Evolutionary conservation across 2,797 vertebrate genomes (phyloP), one percentile per base, ranked within the genome.

Genomic region (Carapus acus): DNA sequence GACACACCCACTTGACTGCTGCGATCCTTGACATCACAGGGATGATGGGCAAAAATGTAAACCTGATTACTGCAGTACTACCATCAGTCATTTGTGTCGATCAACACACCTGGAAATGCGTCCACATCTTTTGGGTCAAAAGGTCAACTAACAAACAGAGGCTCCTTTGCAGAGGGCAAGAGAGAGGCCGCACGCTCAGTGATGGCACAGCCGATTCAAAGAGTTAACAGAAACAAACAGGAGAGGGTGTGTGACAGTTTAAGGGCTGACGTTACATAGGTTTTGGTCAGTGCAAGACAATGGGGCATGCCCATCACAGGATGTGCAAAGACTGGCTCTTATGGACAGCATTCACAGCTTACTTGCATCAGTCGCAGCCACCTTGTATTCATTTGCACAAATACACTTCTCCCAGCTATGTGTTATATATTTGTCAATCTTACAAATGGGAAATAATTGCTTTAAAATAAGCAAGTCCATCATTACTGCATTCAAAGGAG

Each of bases 231-330:
- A 54, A 13, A 43, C 13, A 14, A 40, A 42, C 41, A 15, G 21
- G 43, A 39, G 19, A 40, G 51, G 43, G 42, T 7, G 42, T 37
- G 24, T 31, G 47, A 43, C 36, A 38, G 58, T 48, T 56, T 61
- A 46, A 41, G 49, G 69, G 37, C 11, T 64, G 65, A 20, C 64
- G 54, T 43, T 49, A 58, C 44, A 71, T 24, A 51, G 48, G 56
- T 58, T 42, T 77, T 79, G 78, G 79, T 78, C 69, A 76, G 63
- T 17, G 44, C 67, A 62, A 54, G 45, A 68, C 56, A 67, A 67
- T 54, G 73, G 55, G 34, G 58, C 51, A 59, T 33, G 22, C 7
- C n/a, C 43, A 61, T 70, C 67, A 60, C 65, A 67, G 66, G 38
- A 56, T 64, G 59, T 66, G 54, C 54, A 59, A 75, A 39, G 61